Conservation (phyloP, 2,113 vertebrate genomes). For the Pseudopipra pipra region DNA sequence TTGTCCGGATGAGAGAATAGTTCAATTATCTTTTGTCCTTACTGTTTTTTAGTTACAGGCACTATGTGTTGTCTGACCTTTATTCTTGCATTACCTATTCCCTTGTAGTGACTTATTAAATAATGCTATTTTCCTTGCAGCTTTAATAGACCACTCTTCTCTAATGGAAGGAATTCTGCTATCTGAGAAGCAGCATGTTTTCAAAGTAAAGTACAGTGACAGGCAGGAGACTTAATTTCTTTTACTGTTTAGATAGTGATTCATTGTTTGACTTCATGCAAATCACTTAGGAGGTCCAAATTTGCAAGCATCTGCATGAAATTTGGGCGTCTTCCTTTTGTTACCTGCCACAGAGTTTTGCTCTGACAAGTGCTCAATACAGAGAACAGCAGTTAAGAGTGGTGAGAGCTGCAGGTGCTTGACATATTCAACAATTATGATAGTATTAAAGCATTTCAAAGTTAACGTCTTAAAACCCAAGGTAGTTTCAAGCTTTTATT, state of each 20-base stretch:
- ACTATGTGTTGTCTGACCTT: not conserved
- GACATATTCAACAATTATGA: not conserved
- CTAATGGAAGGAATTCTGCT: not conserved
- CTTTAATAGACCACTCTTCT: not conserved
- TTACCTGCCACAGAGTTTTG: not conserved
- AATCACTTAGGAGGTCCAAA: not conserved
- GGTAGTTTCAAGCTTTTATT: not conserved
- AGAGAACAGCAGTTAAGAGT: not conserved
- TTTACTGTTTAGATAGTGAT: not conserved
- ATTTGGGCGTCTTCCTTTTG: slow-evolving; percentile 1
- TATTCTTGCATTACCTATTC: not conserved
- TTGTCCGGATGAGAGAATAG: not conserved
- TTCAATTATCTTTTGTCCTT: not conserved
- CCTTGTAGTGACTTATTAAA: not conserved
- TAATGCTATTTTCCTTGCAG: not conserved
- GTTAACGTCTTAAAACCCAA: not conserved
- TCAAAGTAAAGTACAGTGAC: not conserved
- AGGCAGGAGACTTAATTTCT: not conserved
- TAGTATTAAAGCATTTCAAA: not conserved
- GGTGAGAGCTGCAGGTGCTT: not conserved
- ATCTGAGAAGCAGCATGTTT: not conserved
- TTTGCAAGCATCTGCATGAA: not conserved
- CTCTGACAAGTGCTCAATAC: not conserved
- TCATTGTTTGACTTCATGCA: not conserved
- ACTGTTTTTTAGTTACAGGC: not conserved